Evolutionary conservation across 2,888 invertebrate genomes (phyloP), one percentile per base, ranked within the genome.

Genomic region (Mechanitis messenoides): DNA sequence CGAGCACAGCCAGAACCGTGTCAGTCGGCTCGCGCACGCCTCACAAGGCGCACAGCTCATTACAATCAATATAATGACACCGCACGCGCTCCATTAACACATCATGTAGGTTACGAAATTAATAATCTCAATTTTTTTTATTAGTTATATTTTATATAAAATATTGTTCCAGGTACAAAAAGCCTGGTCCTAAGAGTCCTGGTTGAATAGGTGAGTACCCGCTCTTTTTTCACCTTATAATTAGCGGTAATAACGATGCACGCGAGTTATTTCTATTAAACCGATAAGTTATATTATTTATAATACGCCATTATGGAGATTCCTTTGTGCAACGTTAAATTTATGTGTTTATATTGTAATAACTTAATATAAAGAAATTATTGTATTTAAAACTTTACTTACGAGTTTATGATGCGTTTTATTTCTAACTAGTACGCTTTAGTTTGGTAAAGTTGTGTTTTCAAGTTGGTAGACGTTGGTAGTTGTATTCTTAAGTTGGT

Each of bases 11-110:
- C 79, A 78, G 73, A 73, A 71, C 78, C 72, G 68, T 76, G 80
- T 73, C 87, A 89, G 87, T 89, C 78, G 72, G 77, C 73, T 73
- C 81, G 83, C 79, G 79, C 71, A 68, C 75, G 74, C 77, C 79
- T 72, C 68, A 65, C 71, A 63, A 71, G 73, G 71, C 77, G 77
- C 78, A 78, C 86, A 82, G 75, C 70, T 68, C 56, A 59, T 62
- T 65, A 68, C 57, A 66, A 70, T 66, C 62, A 61, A 46, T 57
- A 67, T 61, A 71, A 69, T 69, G 69, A 62, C 57, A 66, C 72
- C 62, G 60, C 73, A 75, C 82, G 81, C 79, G 80, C 65, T 74
- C 63, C 71, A 61, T 55, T 68, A 61, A 45, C 63, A 60, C 63
- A 75, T 62, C 69, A 83, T 80, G 82, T 84, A 80, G 69, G 79